These are phyloP conservation scores for Dastarcus helophoroides DNA, from an alignment of 2,888 invertebrate genomes.

Conservation along the genomic window DNA sequence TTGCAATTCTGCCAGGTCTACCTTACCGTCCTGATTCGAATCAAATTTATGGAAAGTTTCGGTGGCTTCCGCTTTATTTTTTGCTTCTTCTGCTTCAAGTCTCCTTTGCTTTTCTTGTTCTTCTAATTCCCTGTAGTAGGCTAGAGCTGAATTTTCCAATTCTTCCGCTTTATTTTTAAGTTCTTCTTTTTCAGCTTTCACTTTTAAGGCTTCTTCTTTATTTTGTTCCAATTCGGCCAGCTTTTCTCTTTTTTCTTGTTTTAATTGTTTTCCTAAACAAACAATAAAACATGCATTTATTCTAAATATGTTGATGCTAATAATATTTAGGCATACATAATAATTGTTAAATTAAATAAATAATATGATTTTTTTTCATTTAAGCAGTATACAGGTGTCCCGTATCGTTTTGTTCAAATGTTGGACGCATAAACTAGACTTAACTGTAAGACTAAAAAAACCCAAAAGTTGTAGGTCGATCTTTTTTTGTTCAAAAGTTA, in stretches of 20 bases:
- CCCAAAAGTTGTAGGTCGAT: too few species aligned
- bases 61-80: constrained; percentile 50
- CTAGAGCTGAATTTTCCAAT: constrained; percentile 62
- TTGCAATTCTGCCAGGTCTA: constrained; percentile 59
- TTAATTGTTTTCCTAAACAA: constrained; percentile 50
- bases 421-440: too few species aligned
- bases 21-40: constrained; percentile 64
- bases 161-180: constrained; percentile 62
- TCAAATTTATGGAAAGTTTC: constrained; percentile 71
- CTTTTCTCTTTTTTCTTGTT: constrained; percentile 59
- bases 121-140: constrained; percentile 61
- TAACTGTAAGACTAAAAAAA: too few species aligned
- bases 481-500: too few species aligned
- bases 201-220: constrained; percentile 63
- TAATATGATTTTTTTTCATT: too few species aligned
- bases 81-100: constrained; percentile 46
- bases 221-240: constrained; percentile 60
- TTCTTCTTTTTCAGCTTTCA: constrained; percentile 64
- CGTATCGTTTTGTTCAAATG: too few species aligned
- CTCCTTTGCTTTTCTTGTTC: constrained; percentile 49
- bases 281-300: constrained; percentile 1
- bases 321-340: too few species aligned
- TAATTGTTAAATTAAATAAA: too few species aligned
- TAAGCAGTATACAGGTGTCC: too few species aligned
- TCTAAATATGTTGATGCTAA: too few species aligned